Evolutionary conservation across 2,113 vertebrate genomes (phyloP).

Genomic region (Oryzias woworae): DNA sequence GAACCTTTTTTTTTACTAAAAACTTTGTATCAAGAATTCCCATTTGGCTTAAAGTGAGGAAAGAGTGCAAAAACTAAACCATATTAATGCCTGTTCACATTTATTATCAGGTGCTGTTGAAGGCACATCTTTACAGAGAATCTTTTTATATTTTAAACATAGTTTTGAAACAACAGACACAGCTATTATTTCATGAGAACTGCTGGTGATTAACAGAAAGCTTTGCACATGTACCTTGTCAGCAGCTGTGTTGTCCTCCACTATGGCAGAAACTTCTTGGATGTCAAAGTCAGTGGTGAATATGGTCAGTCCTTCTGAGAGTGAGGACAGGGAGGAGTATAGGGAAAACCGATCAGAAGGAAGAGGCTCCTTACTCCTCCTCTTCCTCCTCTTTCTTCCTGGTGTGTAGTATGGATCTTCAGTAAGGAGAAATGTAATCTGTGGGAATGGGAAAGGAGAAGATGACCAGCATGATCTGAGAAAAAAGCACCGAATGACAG

Average conservation of each 20-base stretch:
- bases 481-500: neutral
- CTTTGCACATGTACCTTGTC: conserved; percentile 66
- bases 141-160: too few relatives aligned
- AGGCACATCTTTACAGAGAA: too few relatives aligned
- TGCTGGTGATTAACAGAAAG: neutral
- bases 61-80: too few relatives aligned
- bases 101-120: too few relatives aligned
- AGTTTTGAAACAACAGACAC: neutral
- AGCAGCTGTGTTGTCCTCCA: conserved; percentile 77
- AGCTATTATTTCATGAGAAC: neutral
- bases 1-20: too few relatives aligned
- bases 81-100: too few relatives aligned
- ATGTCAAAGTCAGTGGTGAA: conserved; percentile 85
- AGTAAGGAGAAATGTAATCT: conserved; percentile 87
- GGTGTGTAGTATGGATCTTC: conserved; percentile 73
- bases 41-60: too few relatives aligned
- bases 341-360: conserved; percentile 80
- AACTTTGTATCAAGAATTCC: too few relatives aligned
- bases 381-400: conserved; percentile 35
- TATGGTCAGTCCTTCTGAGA: conserved; percentile 84
- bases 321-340: conserved; percentile 78
- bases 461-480: neutral
- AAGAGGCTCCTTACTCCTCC: conserved; percentile 69
- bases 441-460: conserved; percentile 1
- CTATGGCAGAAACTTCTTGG: conserved; percentile 73